Evolutionary conservation across 2,797 vertebrate genomes (phyloP).

Genomic region (Gymnopithys bicolor): DNA sequence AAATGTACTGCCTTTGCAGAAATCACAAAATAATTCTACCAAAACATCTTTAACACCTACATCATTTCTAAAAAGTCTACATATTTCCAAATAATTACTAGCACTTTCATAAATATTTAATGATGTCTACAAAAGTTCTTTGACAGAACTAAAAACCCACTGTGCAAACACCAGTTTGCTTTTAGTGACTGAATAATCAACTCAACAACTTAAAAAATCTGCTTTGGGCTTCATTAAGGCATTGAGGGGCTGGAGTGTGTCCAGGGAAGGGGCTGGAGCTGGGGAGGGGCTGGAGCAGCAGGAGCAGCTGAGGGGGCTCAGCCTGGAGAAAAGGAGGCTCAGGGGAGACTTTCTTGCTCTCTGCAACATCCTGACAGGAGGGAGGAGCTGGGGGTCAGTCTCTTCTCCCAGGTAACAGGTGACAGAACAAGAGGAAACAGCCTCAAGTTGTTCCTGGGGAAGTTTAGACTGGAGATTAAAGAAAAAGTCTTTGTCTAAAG

Average conservation of each 20-base stretch:
- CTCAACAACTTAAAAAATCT: neutral
- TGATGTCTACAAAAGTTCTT: slow-evolving; percentile 1
- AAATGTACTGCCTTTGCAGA: neutral
- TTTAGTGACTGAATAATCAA: neutral
- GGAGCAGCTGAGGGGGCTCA: neutral
- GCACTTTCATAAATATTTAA: slow-evolving; percentile 38
- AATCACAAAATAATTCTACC: slow-evolving; percentile 10
- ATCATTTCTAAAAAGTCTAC: neutral
- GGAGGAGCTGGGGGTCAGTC: neutral
- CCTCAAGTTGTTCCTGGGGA: neutral
- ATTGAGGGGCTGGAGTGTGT: neutral
- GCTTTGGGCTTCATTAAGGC: neutral
- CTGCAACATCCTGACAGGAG: neutral
- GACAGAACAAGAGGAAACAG: neutral
- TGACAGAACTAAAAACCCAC: slow-evolving; percentile 22
- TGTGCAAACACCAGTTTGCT: neutral
- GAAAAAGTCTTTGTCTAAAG: neutral
- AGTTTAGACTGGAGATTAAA: neutral
- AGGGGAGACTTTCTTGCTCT: neutral
- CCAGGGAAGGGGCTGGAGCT: neutral
- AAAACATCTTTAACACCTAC: slow-evolving; percentile 30
- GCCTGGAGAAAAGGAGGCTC: neutral
- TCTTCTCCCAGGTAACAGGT: neutral
- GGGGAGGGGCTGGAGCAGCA: neutral
- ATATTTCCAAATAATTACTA: slow-evolving; percentile 45